Conservation (phyloP, 2,113 vertebrate species). For the Pycnonotus jocosus region DNA sequence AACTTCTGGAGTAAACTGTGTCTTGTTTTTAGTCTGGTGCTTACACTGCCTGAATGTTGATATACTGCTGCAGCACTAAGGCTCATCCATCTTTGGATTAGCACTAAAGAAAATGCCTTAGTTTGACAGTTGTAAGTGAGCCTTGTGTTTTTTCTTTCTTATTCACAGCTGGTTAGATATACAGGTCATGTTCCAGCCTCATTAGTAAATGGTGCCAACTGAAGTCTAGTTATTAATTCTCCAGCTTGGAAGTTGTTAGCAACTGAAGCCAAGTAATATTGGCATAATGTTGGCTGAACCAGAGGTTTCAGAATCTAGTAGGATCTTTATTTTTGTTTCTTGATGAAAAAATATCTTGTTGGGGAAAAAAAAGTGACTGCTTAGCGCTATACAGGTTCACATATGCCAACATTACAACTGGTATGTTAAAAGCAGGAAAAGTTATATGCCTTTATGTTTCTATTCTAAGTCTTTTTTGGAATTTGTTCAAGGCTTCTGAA, state of each 20-base stretch:
- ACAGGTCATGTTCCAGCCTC: constrained; percentile 33
- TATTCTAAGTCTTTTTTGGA: background rate
- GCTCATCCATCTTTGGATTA: constrained; percentile 14
- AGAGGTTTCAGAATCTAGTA: background rate
- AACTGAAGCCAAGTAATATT: constrained; percentile 9
- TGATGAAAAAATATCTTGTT: background rate
- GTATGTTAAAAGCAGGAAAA: background rate
- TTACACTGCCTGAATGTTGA: background rate
- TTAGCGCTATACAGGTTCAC: background rate
- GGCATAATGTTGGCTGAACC: background rate
- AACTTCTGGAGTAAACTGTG: background rate
- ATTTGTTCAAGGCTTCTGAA: background rate
- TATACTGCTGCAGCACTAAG: background rate
- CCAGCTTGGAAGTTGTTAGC: constrained; percentile 10
- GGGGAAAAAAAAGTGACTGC: background rate
- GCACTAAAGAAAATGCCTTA: background rate
- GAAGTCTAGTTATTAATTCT: constrained; percentile 47
- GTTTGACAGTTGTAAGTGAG: constrained; percentile 31
- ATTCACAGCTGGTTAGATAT: constrained; percentile 21
- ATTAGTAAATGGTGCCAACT: constrained; percentile 26
- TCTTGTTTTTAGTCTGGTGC: background rate
- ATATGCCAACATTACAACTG: background rate
- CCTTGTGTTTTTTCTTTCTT: background rate
- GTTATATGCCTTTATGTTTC: background rate
- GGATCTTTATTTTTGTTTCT: constrained; percentile 4